Conservation (phyloP, 2,113 vertebrate species). For the Microtus richardsoni region DNA sequence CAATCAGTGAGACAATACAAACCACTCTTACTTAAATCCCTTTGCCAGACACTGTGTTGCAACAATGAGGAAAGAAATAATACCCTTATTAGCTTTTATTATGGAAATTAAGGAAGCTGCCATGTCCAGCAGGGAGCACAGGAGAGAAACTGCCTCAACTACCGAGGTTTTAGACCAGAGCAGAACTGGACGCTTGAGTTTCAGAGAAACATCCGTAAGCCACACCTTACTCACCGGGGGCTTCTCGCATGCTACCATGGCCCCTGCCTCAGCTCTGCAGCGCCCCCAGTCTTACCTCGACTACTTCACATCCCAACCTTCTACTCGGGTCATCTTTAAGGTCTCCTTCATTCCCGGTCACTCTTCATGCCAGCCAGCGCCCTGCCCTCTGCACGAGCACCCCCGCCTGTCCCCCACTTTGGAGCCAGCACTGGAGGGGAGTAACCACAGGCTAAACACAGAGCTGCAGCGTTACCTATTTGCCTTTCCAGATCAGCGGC, state of each 20-base stretch:
- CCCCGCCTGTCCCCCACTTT: slow-evolving; percentile 3
- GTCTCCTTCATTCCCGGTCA: not conserved
- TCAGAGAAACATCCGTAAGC: not conserved
- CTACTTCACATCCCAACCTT: slow-evolving; percentile 46
- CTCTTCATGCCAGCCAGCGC: not conserved
- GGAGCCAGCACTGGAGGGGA: slow-evolving; percentile 44
- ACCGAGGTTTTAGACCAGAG: not conserved
- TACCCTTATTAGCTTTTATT: too few species aligned
- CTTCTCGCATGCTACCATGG: rapidly evolving
- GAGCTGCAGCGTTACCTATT: slow-evolving; percentile 92
- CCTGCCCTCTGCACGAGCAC: not conserved
- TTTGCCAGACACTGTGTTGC: not conserved
- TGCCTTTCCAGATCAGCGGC: slow-evolving; percentile 97
- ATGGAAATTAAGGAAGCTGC: not conserved
- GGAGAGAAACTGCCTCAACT: too few species aligned
- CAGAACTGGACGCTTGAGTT: rapidly evolving
- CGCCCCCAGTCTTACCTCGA: not conserved
- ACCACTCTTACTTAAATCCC: not conserved
- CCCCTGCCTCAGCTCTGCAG: rapidly evolving
- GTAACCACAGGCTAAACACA: slow-evolving; percentile 72
- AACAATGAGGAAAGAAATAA: not conserved
- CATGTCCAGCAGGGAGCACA: rapidly evolving
- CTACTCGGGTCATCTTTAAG: not conserved
- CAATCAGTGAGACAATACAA: not conserved
- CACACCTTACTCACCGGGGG: not conserved